phyloP scores from a whole-genome alignment of 2,888 invertebrate genomes.

The Phortica okadai region DNA sequence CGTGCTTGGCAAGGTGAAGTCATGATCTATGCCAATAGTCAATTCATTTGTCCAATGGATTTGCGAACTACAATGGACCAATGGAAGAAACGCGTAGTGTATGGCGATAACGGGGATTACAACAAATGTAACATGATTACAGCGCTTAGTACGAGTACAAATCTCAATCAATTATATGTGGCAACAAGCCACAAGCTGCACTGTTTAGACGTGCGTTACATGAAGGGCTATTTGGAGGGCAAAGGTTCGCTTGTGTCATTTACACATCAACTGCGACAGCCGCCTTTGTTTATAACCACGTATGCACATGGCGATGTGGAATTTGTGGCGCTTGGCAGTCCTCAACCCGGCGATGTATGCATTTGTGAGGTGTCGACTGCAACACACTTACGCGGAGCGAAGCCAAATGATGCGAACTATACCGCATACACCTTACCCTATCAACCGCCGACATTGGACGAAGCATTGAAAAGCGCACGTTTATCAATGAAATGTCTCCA shows the following conservation, averaged over 20 bases:
- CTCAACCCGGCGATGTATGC: constrained; percentile 62
- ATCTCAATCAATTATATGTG: constrained; percentile 68
- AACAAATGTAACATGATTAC: constrained; percentile 64
- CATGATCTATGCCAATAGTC: constrained; percentile 64
- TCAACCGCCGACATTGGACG: constrained; percentile 62
- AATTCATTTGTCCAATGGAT: constrained; percentile 65
- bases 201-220: constrained; percentile 67
- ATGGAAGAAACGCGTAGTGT: constrained; percentile 44
- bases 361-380: constrained; percentile 62
- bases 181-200: constrained; percentile 72
- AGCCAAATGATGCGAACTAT: constrained; percentile 32
- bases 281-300: constrained; percentile 67
- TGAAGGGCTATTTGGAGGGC: constrained; percentile 55
- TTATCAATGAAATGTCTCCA: constrained; percentile 56
- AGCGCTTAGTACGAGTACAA: constrained; percentile 53
- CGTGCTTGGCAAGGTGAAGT: constrained; percentile 57
- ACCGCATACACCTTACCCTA: constrained; percentile 64
- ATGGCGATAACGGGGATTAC: constrained; percentile 29
- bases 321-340: constrained; percentile 63
- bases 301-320: constrained; percentile 57
- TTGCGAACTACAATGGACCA: constrained; percentile 58
- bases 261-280: constrained; percentile 71
- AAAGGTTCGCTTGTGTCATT: constrained; percentile 60
- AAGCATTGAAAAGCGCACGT: constrained; percentile 57
- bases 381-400: constrained; percentile 35